Evolutionary conservation across 2,797 vertebrate species (phyloP), one percentile per base, ranked within the genome.

Genomic region (Dipus sagitta): DNA sequence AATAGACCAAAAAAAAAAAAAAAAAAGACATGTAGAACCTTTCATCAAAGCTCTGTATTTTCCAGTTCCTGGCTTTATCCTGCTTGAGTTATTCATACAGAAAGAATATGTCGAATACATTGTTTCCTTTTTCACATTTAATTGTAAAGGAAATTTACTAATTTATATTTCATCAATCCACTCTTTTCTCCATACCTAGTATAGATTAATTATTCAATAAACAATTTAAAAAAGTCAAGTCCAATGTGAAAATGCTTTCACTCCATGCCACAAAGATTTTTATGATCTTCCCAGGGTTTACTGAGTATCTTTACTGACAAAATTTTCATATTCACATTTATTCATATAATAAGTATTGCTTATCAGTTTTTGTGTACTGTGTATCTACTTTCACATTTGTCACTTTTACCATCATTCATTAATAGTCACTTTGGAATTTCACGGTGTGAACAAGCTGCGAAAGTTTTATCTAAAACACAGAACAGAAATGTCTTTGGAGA

Each of bases 401-500:
- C 84, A 85, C 62, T 74, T 18, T 32, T 14, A 47, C 86, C 71
- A 26, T 90, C 92, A 90, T 62, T 90, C 80, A 21, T 62, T 87
- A 88, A 77, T 72, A 90, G 75, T 85, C 83, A 72, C 87, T 90
- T 62, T 90, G 86, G 83, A 88, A 32, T 60, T 94, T 88, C n/a
- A 42, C 77, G 79, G 65, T 85, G 90, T 94, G 30, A 85, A 67
- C 84, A 87, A 87, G 72, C 20, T 71, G 34, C 86, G 86, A 77
- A 12, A 8, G 64, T 11, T 92, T 92, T 92, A 71, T 32, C 83
- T 80, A 92, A 91, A 84, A 92, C 88, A 95, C 62, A 92, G 75
- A 82, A 75, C 28, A 26, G 30, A 88, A 84, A 92, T 77, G 32
- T 84, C 92, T 94, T 94, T 30, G 87, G 83, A 90, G 92, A 84